phyloP scores from a whole-genome alignment of 2,113 vertebrate species.

The Ciconia boyciana region DNA sequence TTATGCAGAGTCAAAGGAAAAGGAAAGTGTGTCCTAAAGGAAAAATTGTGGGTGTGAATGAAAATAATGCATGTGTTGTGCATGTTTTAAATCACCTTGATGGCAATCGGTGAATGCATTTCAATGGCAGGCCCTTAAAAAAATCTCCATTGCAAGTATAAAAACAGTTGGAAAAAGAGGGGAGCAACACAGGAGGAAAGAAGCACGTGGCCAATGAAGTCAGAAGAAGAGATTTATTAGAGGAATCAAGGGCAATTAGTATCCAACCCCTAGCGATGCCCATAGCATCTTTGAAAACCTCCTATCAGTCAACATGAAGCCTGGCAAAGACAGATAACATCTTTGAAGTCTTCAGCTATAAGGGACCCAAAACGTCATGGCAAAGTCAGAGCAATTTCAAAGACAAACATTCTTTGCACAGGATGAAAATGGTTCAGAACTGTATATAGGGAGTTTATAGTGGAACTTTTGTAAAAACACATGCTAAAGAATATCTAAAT shows the following conservation, averaged over 20 bases:
- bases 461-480: neutral
- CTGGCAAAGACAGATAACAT: neutral
- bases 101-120: neutral
- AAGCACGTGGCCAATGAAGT: neutral
- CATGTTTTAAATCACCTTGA: neutral
- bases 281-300: neutral
- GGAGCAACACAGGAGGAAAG: neutral
- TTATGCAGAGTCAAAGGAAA: neutral
- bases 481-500: neutral
- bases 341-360: neutral
- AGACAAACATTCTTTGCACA: neutral
- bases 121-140: neutral
- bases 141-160: neutral
- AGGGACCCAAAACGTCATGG: neutral
- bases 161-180: neutral
- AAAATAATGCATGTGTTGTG: neutral
- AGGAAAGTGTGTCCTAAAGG: neutral
- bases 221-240: neutral
- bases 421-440: neutral
- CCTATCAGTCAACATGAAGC: neutral
- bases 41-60: neutral
- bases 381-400: neutral
- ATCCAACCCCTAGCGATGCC: neutral
- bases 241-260: neutral
- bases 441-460: neutral